Evolutionary conservation across 2,797 vertebrate genomes (phyloP), one percentile per base, ranked within the genome.

Genomic region (Forpus xanthops): DNA sequence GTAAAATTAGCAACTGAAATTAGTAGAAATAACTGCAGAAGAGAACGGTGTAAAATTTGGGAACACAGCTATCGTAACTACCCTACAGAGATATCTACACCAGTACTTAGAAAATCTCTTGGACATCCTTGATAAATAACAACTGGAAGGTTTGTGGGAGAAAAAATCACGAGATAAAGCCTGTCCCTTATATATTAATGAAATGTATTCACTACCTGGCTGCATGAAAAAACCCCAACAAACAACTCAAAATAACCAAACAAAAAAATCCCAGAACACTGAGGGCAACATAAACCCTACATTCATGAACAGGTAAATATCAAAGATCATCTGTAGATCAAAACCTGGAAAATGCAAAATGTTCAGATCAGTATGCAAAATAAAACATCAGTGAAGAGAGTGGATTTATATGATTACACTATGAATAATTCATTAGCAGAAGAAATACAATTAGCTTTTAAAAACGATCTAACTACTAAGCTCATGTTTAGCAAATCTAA

Each of bases 381-480:
- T 96, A 95, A 97, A 97, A 77, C 91, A 96, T 96, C 89, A 80
- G 1, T 58, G 27, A 85, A 60, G 75, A 96, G 91, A 96, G 79
- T 91, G 94, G 91, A 97, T 97, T 97, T 96, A 96, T 97, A 91
- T 96, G 91, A 97, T 97, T 97, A 96, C 82, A 41, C 33, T 50
- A 96, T 97, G 95, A 98, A 97, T 97, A 97, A 97, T 97, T 96
- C 92, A 98, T 97, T 96, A 96, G 71, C 76, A 94, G 14, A 85
- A 97, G 95, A 92, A 96, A 96, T 95, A 97, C 91, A 97, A 97
- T 97, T 97, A 97, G 85, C 89, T 93, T 91, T 95, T 92, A 89
- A 92, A 97, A 96, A 91, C 83, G 4, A 62, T 95, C 76, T 90
- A 96, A 92, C 89, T 94, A 71, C 71, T 86, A 64, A 15, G 21